A percentile compares a stretch with the other conserved stretches of the same genome.
Conservation (phyloP, 2,113 vertebrate genomes). For the Percopsis transmontana region DNA sequence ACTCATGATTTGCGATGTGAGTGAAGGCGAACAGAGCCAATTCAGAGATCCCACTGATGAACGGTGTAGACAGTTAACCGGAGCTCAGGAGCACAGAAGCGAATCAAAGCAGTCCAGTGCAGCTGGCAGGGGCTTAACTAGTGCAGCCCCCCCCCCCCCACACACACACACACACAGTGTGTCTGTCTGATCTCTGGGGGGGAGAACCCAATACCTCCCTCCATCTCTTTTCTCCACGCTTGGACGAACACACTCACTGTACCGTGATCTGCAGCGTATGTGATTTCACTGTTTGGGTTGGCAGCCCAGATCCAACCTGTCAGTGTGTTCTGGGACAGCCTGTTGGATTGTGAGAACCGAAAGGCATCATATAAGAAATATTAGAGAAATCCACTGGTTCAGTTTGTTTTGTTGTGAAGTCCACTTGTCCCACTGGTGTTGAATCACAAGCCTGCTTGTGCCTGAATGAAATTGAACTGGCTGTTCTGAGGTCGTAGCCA, state of each 20-base stretch:
- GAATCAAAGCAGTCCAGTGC: background rate
- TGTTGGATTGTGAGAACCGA: conserved; percentile 26
- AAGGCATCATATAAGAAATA: conserved; percentile 18
- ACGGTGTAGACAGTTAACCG: background rate
- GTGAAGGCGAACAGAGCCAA: no score
- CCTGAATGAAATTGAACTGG: no score
- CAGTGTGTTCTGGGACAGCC: conserved; percentile 38
- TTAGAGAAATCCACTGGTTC: conserved; percentile 18
- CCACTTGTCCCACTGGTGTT: conserved; percentile 1
- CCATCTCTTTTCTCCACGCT: conserved; percentile 45
- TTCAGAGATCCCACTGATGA: background rate
- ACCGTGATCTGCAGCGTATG: conserved; percentile 60
- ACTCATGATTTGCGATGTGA: no score
- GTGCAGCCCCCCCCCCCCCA: background rate
- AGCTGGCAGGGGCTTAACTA: conserved; percentile 42
- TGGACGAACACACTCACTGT: conserved; percentile 49
- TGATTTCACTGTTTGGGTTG: conserved; percentile 73
- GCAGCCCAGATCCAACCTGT: conserved; percentile 52
- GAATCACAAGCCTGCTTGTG: conserved; percentile 8
- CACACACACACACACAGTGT: background rate
- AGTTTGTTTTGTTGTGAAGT: conserved; percentile 2
- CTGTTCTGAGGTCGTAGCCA: no score
- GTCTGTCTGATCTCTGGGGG: conserved; percentile 55
- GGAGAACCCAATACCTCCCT: conserved; percentile 43
- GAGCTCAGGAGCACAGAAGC: background rate